Percentiles rank a stretch among this genome's conserved stretches.
phyloP scores from a whole-genome alignment of 2,113 vertebrate species.

The Cyanoderma ruficeps region DNA sequence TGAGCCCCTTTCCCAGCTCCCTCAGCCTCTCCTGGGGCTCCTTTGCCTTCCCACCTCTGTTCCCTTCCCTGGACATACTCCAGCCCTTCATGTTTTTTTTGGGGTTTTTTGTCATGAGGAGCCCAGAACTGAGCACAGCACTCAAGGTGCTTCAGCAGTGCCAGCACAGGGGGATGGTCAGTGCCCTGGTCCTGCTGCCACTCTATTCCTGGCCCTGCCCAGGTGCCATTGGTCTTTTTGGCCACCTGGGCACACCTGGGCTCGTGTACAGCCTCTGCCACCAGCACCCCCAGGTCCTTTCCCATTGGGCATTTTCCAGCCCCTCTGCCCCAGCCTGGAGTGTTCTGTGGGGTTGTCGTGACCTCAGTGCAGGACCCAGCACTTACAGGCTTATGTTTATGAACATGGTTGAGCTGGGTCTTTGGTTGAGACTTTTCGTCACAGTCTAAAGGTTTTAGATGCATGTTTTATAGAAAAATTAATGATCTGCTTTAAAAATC shows the following conservation, averaged over 20 bases:
- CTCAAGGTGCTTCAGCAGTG: neutral
- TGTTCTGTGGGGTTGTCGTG: neutral
- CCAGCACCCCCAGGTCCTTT: neutral
- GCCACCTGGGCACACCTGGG: neutral
- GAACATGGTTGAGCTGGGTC: neutral
- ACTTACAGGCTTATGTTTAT: neutral
- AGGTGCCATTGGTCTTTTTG: neutral
- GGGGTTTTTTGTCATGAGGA: neutral
- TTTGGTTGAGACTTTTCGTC: neutral
- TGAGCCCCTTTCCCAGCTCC: neutral
- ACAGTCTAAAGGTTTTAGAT: neutral
- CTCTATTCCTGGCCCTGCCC: too few species aligned
- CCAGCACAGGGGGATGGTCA: neutral
- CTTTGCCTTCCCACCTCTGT: accelerated
- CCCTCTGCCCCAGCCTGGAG: neutral
- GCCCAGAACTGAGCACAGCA: accelerated
- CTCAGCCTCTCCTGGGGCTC: neutral
- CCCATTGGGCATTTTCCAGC: neutral
- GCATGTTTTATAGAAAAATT: neutral
- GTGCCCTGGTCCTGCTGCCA: neutral
- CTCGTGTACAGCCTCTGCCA: neutral
- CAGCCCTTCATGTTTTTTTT: neutral
- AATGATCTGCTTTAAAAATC: constrained; percentile 1
- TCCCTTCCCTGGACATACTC: neutral
- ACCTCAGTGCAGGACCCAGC: neutral